Conservation (phyloP, 2,797 vertebrate genomes). For the Bovichtus variegatus region DNA sequence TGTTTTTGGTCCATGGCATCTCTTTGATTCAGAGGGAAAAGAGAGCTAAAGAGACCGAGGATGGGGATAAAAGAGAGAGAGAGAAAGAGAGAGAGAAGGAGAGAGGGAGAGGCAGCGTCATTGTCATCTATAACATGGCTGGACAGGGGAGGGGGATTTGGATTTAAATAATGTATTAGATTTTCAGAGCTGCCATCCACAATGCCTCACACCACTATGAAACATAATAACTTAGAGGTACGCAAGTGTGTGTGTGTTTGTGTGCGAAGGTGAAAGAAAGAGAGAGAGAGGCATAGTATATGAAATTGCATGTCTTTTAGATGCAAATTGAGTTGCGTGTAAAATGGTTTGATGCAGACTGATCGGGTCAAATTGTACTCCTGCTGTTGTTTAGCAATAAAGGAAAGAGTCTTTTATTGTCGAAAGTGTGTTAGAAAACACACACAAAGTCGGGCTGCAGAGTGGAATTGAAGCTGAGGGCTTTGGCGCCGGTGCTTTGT, state of each 20-base stretch:
- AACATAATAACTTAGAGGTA: conserved; percentile 74
- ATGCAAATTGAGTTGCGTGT: conserved; percentile 71
- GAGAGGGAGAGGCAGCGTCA: conserved; percentile 51
- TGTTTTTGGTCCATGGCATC: conserved; percentile 52
- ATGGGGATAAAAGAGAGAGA: conserved; percentile 2
- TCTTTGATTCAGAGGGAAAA: conserved; percentile 50
- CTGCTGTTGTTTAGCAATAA: conserved; percentile 64
- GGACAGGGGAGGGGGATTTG: conserved; percentile 79
- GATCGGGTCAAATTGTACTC: conserved; percentile 66
- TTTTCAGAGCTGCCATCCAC: conserved; percentile 74
- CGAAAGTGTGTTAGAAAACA: conserved; percentile 48
- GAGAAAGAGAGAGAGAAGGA: conserved; percentile 1
- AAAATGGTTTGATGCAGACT: conserved; percentile 65
- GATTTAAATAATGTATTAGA: conserved; percentile 84
- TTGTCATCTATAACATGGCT: conserved; percentile 80
- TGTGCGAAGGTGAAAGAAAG: conserved; percentile 30
- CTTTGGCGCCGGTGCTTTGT: conserved; percentile 50
- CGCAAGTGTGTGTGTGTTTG: background rate
- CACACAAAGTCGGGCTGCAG: conserved; percentile 30
- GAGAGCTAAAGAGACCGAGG: conserved; percentile 20
- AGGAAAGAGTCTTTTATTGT: conserved; percentile 55
- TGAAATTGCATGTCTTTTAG: conserved; percentile 65
- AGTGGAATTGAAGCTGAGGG: conserved; percentile 49
- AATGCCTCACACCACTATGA: conserved; percentile 71
- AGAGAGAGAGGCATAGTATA: conserved; percentile 14